These are phyloP conservation scores for Dipus sagitta DNA, from an alignment of 2,797 vertebrate genomes.

Conservation along the genomic window DNA sequence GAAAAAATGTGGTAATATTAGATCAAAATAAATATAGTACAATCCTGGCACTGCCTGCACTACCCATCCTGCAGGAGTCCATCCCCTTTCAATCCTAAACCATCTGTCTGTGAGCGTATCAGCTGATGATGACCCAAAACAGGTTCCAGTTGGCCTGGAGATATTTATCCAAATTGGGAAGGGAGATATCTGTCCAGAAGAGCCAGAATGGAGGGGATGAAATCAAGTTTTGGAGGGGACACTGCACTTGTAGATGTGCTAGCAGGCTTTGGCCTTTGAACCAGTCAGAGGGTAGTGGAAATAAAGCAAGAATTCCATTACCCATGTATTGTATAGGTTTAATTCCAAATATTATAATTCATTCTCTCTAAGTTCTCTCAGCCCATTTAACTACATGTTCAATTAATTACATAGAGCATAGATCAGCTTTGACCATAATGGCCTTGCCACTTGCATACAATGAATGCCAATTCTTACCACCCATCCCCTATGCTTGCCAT, in stretches of 20 bases:
- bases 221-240: neutral
- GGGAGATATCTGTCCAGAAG: neutral
- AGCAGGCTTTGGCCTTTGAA: neutral
- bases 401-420: conserved; percentile 37
- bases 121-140: conserved; percentile 37
- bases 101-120: conserved; percentile 60
- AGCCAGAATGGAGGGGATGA: neutral
- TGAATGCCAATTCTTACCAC: neutral
- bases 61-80: neutral
- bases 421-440: neutral
- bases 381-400: conserved; percentile 35
- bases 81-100: conserved; percentile 54
- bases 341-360: conserved; percentile 41
- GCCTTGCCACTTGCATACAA: neutral
- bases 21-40: neutral
- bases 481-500: neutral
- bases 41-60: too few relatives aligned
- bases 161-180: neutral
- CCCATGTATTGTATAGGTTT: neutral
- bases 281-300: conserved; percentile 12
- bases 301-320: conserved; percentile 34
- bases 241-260: neutral
- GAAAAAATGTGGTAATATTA: neutral
- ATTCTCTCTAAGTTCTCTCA: conserved; percentile 46
- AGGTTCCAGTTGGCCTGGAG: conserved; percentile 17